Percentiles rank a stretch among this genome's conserved stretches.
Evolutionary conservation across 2,797 vertebrate species (phyloP).

Genomic region (Gymnoscopelus microlampas): DNA sequence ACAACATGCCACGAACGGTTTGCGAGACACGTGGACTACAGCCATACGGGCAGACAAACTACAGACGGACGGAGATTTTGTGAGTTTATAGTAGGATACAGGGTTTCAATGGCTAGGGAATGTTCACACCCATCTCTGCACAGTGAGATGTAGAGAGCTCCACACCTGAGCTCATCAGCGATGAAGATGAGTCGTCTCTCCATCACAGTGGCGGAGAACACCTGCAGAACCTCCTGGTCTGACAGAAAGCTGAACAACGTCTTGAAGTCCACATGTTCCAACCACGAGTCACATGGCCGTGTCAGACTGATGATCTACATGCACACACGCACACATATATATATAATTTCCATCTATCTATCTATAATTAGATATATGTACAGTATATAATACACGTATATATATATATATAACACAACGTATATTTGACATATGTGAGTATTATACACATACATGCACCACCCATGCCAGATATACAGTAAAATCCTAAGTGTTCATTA

Average conservation of each 20-base stretch:
- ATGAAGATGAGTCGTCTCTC: conserved; percentile 86
- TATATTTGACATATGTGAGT: too few relatives aligned
- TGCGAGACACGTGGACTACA: too few relatives aligned
- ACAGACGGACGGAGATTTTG: too few relatives aligned
- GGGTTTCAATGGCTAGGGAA: too few relatives aligned
- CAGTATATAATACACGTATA: background rate
- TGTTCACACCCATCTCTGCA: background rate
- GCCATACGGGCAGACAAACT: too few relatives aligned
- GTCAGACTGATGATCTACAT: conserved; percentile 85
- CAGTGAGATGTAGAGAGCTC: background rate
- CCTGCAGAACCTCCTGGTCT: conserved; percentile 79
- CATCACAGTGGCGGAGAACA: conserved; percentile 82
- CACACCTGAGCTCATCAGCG: conserved; percentile 84
- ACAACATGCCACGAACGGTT: too few relatives aligned
- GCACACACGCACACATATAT: background rate
- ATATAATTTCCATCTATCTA: background rate
- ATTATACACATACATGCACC: too few relatives aligned
- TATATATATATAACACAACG: too few relatives aligned
- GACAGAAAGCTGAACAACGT: conserved; percentile 78
- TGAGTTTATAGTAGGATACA: too few relatives aligned
- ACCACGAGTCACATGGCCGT: conserved; percentile 83
- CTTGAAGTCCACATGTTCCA: conserved; percentile 87
- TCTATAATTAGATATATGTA: background rate
- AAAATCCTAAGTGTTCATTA: background rate
- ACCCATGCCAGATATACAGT: too few relatives aligned